Percentiles rank a stretch among this genome's conserved stretches.
Evolutionary conservation across 1,140 invertebrate genomes (phyloP).

Genomic region (Pseudomyrmex flavicornis): DNA sequence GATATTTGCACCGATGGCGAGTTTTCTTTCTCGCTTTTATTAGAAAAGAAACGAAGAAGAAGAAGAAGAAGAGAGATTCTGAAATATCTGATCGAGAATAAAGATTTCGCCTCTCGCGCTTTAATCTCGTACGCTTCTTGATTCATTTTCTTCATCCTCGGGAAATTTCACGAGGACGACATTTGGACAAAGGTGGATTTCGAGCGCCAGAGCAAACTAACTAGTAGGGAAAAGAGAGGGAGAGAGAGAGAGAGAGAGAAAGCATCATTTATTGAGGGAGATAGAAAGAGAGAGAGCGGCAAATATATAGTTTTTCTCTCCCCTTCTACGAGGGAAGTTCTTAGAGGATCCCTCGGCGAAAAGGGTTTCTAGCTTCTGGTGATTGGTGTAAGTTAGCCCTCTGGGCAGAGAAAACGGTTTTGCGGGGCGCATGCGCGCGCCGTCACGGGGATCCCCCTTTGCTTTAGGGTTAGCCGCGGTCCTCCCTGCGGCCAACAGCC

Average conservation of each 20-base stretch:
- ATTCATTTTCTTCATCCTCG: slow-evolving; percentile 3
- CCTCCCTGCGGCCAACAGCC: slow-evolving; percentile 85
- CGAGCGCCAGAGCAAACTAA: slow-evolving; percentile 55
- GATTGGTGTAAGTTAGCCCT: slow-evolving; percentile 85
- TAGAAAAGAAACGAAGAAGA: not conserved
- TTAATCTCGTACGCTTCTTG: not conserved
- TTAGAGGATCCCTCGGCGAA: slow-evolving; percentile 77
- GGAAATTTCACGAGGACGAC: slow-evolving; percentile 59
- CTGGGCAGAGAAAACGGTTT: slow-evolving; percentile 77
- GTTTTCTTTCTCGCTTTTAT: slow-evolving; percentile 11
- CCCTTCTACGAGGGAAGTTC: slow-evolving; percentile 75
- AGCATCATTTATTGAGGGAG: no score
- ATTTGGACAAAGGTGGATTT: slow-evolving; percentile 57
- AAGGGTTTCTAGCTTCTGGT: slow-evolving; percentile 84
- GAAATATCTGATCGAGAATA: no score
- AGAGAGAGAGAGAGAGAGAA: not conserved
- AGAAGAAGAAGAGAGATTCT: no score
- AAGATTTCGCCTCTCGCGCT: no score
- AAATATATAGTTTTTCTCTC: slow-evolving; percentile 68
- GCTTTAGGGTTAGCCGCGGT: slow-evolving; percentile 85
- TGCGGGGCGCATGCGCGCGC: slow-evolving; percentile 77
- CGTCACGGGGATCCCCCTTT: slow-evolving; percentile 77
- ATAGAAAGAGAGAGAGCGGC: slow-evolving; percentile 43
- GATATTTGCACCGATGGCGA: not conserved
- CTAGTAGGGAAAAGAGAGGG: not conserved